Evolutionary conservation across 2,797 vertebrate genomes (phyloP), one percentile per base, ranked within the genome.

Genomic region (Pelobates cultripes): DNA sequence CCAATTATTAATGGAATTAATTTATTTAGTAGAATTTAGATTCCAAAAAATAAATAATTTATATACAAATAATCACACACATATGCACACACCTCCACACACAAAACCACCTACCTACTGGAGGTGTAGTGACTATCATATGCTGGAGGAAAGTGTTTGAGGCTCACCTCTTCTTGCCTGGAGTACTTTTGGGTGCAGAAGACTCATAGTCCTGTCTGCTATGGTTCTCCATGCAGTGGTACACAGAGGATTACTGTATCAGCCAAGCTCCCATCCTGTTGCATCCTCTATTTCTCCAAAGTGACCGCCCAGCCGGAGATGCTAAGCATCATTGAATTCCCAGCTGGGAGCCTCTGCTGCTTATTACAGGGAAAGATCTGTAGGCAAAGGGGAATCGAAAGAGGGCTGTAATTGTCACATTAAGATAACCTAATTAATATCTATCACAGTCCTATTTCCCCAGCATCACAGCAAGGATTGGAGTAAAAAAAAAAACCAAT

Each of bases 121-220:
- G 68, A 43, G 42, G 43, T 43, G 14, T n/a, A 14, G 68, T 44
- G 42, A 15, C 7, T 43, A 44, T 42, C 43, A 44, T n/a, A 70
- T 15, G 68, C 43, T 70, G 68, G 14, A n/a, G n/a, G 13, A 14
- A 70, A 44, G 43, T 2, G 40, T 42, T 43, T 51, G 55, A 43
- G 7, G 12, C 73, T 75, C 57, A 75, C 73, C 73, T 75, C 41
- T 63, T 75, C 47, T 75, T 13, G 7, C 55, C 8, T 75, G 73
- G 2, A 75, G 57, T 17, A 75, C 57, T 63, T 63, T 75, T 55
- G 73, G 55, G 42, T 75, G 57, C 2, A 61, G 9, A 3, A 75
- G 73, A 44, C 73, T 74, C 73, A 74, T 63, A 17, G 41, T 42
- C 13, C 15, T 7, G 12, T 42, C 55, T 17, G 13, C 10, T 43